These are phyloP conservation scores for Catharus bicknelli DNA, from an alignment of 2,113 vertebrate species.

Conservation along the genomic window DNA sequence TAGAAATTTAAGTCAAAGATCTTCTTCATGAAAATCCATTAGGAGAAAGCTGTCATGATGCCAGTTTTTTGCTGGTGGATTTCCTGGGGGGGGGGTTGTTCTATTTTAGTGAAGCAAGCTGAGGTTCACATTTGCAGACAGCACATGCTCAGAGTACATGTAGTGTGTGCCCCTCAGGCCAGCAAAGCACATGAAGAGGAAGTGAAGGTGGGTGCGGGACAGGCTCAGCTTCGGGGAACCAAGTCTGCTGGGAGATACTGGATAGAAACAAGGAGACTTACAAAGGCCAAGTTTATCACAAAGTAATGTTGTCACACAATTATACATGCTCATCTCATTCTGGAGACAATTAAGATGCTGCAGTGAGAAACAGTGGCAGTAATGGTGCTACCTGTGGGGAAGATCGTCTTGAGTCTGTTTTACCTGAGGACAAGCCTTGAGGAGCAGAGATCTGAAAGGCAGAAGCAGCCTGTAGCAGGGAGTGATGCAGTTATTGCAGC, in stretches of 20 bases:
- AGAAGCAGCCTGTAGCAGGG: neutral
- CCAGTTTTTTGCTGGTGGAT: neutral
- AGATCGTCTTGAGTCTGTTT: neutral
- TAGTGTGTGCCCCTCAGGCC: neutral
- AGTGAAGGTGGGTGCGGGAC: neutral
- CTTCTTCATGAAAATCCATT: neutral
- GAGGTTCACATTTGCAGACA: neutral
- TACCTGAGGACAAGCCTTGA: neutral
- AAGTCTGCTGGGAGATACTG: neutral
- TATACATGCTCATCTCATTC: neutral
- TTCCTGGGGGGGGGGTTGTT: neutral
- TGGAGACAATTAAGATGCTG: neutral
- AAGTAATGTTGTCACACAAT: neutral
- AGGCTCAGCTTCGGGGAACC: neutral
- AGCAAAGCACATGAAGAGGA: neutral
- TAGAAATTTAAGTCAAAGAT: neutral
- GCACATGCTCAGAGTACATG: fast-evolving
- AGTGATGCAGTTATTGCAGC: neutral
- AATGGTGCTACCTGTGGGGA: neutral
- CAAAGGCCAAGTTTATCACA: neutral
- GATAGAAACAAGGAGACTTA: neutral
- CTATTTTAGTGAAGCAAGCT: neutral
- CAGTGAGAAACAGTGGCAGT: neutral
- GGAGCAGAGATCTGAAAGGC: neutral
- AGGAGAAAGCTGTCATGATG: neutral